These are phyloP conservation scores for Spicauda simplicius DNA, from an alignment of 2,888 invertebrate species.

Conservation along the genomic window DNA sequence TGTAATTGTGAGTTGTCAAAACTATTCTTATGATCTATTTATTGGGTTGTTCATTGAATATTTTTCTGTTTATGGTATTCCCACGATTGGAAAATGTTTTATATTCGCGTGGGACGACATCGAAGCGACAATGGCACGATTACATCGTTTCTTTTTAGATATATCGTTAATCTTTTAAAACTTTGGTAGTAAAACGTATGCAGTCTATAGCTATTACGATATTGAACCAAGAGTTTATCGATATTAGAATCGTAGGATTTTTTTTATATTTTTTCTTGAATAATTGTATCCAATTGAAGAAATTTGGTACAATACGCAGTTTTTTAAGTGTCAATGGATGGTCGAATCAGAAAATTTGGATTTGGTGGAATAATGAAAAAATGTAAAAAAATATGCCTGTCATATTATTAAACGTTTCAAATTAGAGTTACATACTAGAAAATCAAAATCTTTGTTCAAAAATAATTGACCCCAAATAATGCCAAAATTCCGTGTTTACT, in stretches of 20 bases:
- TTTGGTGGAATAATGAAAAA: too few species aligned
- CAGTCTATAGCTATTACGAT: constrained; percentile 16
- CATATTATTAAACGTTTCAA: too few species aligned
- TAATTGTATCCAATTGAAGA: neutral
- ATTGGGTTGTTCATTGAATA: constrained; percentile 39
- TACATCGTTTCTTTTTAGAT: constrained; percentile 42
- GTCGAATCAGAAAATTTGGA: too few species aligned
- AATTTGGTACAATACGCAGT: neutral
- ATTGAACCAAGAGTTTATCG: constrained; percentile 20
- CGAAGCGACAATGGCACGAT: constrained; percentile 44
- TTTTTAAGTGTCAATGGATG: too few species aligned
- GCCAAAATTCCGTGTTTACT: too few species aligned
- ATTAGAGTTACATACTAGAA: too few species aligned
- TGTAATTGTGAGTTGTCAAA: constrained; percentile 43
- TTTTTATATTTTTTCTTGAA: neutral
- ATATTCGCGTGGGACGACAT: constrained; percentile 42
- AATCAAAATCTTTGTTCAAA: too few species aligned
- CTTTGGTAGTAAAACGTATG: constrained; percentile 21
- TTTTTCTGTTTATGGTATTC: constrained; percentile 33
- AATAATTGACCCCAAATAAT: too few species aligned
- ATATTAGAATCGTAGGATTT: neutral
- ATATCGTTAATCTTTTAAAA: constrained; percentile 39
- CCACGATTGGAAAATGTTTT: constrained; percentile 42
- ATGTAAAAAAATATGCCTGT: too few species aligned
- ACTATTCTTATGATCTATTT: constrained; percentile 46